Evolutionary conservation across 2,888 invertebrate genomes (phyloP).

Genomic region (Drosophila rubida): DNA sequence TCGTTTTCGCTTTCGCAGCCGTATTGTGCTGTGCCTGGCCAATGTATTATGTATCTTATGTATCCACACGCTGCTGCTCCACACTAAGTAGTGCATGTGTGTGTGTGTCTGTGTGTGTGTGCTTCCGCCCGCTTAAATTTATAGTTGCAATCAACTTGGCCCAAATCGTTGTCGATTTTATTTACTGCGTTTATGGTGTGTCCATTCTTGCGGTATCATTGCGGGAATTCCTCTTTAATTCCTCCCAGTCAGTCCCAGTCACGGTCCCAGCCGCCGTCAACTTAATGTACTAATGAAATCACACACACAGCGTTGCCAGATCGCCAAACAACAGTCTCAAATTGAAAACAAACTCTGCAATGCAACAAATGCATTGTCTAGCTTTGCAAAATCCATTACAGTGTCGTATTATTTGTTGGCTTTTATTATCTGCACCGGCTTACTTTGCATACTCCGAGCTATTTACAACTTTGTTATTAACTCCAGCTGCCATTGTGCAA

Average conservation of each 20-base stretch:
- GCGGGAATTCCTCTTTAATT: constrained; percentile 19
- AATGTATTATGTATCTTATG: constrained; percentile 46
- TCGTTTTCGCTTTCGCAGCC: constrained; percentile 17
- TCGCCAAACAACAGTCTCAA: background rate
- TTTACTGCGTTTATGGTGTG: constrained; percentile 20
- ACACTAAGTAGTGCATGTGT: constrained; percentile 15
- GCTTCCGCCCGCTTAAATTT: constrained; percentile 31
- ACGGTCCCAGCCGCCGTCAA: no score
- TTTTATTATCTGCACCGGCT: no score
- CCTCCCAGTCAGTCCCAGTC: no score
- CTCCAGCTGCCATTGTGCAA: no score
- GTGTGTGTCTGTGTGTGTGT: constrained; percentile 4
- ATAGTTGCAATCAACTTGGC: constrained; percentile 60
- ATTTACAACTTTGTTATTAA: no score
- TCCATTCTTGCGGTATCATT: constrained; percentile 26
- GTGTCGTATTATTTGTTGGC: no score
- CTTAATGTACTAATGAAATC: constrained; percentile 27
- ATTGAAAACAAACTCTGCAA: no score
- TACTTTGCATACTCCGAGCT: no score
- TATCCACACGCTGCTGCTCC: constrained; percentile 30
- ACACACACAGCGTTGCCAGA: background rate
- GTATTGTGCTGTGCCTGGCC: constrained; percentile 4
- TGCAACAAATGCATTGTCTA: no score
- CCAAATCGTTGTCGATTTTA: constrained; percentile 46
- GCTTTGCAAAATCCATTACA: no score